Base-by-base conservation (phyloP, 2,888 invertebrate species). In the Epinotia nisella region DNA sequence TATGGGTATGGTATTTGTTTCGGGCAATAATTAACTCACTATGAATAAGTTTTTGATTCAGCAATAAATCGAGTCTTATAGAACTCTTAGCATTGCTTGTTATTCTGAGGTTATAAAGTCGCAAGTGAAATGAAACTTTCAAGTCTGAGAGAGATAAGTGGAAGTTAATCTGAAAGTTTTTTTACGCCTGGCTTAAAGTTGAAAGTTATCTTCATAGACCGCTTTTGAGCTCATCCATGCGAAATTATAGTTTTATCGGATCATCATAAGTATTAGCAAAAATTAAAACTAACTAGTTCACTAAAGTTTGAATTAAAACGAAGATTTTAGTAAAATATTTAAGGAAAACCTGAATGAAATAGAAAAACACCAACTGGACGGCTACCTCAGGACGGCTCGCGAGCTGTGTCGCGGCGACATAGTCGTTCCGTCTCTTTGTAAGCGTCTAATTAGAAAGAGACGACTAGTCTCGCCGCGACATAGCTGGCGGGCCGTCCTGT, bases 91-190 rank as follows among this genome's bases (percentile, higher is more conserved):
- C 24, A 41, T 64, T 17, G 64, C 51, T 17, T 51, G 17, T 64
- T 17, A 29, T 53, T 53, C 15, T 29, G 64, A 51, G 35, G 51
- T 35, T 51, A 29, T n/a, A n/a, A 29, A 58, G 58, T 7, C 35
- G n/a, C n/a, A 29, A 64, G 35, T 64, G 53, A n/a, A 35, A 64
- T 64, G 51, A 17, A 62, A 64, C 29, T 64, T 13, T 11, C 5
- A 17, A 62, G 49, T 19, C 51, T 51, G 24, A 49, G 51, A 29
- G 5, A 53, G 35, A 64, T 64, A 64, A 13, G 29, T 53, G 51
- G 17, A 35, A 64, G 51, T 64, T 35, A 17, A 51, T 49, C 53
- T 35, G 13, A 64, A 29, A 35, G 51, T 19, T 64, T 29, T n/a
- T 51, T 17, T 29, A 51, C 51, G 24, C 51, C 29, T 51, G 11